phyloP scores from a whole-genome alignment of 2,888 invertebrate species.

The Cetonia aurata region DNA sequence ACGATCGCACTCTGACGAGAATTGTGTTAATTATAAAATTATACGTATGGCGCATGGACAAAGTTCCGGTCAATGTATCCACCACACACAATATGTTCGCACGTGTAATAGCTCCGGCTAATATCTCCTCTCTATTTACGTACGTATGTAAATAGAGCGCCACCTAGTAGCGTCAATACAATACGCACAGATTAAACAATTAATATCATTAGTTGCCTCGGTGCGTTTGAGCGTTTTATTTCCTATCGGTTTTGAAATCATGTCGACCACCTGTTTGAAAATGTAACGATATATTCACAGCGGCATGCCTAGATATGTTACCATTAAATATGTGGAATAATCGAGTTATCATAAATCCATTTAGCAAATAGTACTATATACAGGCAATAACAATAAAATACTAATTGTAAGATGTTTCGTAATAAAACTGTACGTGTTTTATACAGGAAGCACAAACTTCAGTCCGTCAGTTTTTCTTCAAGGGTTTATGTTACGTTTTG shows the following conservation, averaged over 20 bases:
- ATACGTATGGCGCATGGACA: constrained; percentile 12
- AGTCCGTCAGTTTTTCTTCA: no score
- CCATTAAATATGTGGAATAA: no score
- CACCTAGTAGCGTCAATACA: constrained; percentile 1
- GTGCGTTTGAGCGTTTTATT: constrained; percentile 21
- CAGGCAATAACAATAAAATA: no score
- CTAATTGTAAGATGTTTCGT: no score
- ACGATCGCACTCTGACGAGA: constrained; percentile 3
- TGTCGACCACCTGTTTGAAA: constrained; percentile 42
- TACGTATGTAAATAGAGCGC: constrained; percentile 25
- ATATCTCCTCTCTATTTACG: background rate
- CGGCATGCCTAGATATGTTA: no score
- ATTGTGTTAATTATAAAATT: constrained; percentile 43
- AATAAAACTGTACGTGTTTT: no score
- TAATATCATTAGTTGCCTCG: constrained; percentile 36
- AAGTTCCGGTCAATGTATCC: constrained; percentile 12
- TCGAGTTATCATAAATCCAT: no score
- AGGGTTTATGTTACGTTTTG: no score
- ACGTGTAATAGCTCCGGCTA: background rate
- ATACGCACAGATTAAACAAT: constrained; percentile 23
- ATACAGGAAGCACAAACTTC: no score
- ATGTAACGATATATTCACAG: background rate
- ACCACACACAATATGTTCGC: constrained; percentile 1
- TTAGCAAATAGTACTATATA: no score
- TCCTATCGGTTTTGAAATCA: constrained; percentile 32